Evolutionary conservation across 2,888 invertebrate genomes (phyloP).

Genomic region (Ormyrus rosae): DNA sequence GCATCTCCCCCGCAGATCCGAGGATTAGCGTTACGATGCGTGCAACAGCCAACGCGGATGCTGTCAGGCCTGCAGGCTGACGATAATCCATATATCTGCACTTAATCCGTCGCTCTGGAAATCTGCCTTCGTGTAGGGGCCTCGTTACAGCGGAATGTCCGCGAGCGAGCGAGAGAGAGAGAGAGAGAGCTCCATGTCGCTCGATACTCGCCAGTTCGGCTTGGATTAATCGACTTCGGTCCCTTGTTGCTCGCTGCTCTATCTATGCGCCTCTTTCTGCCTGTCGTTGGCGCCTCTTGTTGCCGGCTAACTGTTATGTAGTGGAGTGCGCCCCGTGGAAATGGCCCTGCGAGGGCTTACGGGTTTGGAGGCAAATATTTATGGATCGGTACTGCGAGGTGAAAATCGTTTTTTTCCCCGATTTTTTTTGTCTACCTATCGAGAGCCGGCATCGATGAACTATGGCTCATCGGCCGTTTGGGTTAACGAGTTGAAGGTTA

Average conservation of each 20-base stretch:
- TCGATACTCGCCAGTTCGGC: neutral
- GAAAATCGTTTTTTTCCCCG: too few relatives aligned
- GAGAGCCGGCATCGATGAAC: too few relatives aligned
- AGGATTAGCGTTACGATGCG: constrained; percentile 17
- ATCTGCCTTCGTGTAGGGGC: neutral
- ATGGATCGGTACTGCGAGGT: neutral
- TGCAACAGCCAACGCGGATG: constrained; percentile 10
- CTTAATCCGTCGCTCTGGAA: constrained; percentile 31
- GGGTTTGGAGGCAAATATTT: neutral
- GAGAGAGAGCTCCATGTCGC: neutral
- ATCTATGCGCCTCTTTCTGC: neutral
- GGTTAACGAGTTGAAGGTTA: too few relatives aligned
- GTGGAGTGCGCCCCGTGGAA: neutral
- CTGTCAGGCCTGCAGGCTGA: constrained; percentile 14
- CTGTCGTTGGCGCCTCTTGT: neutral
- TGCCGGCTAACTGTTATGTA: constrained; percentile 3
- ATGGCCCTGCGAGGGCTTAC: neutral
- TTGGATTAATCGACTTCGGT: constrained; percentile 34
- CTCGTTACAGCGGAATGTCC: constrained; percentile 31
- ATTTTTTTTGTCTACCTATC: too few relatives aligned
- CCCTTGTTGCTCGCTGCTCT: neutral
- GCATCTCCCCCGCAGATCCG: constrained; percentile 6
- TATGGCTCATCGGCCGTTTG: too few relatives aligned
- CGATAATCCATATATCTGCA: constrained; percentile 42
- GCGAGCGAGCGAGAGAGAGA: neutral